Evolutionary conservation across 2,113 vertebrate species (phyloP).

Genomic region (Tragelaphus buxtoni): DNA sequence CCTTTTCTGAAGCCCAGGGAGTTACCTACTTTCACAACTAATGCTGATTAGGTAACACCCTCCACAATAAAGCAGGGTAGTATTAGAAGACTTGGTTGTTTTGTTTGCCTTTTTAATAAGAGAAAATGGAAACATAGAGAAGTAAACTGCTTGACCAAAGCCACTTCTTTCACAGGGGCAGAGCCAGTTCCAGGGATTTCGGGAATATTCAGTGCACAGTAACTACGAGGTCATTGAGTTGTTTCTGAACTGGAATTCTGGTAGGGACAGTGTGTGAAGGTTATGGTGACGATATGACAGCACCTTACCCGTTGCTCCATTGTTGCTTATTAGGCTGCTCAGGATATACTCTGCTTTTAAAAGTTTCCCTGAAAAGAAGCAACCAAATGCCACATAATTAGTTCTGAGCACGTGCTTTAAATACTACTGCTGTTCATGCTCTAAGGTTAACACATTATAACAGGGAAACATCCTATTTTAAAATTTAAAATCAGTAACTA

Average conservation of each 20-base stretch:
- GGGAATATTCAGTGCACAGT: neutral
- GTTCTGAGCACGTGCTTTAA: neutral
- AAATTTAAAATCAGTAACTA: neutral
- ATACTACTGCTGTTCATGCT: neutral
- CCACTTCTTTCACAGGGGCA: neutral
- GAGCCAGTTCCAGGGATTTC: neutral
- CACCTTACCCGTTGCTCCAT: constrained; percentile 86
- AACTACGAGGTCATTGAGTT: too few relatives aligned
- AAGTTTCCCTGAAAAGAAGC: constrained; percentile 88
- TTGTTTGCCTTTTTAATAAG: neutral
- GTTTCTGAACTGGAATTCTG: neutral
- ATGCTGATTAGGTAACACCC: neutral
- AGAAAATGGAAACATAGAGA: neutral
- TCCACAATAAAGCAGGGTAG: neutral
- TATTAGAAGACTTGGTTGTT: neutral
- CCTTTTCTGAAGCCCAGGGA: neutral
- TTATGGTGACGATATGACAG: accelerated
- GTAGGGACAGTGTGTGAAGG: neutral
- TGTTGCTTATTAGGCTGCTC: constrained; percentile 89
- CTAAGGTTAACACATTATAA: neutral
- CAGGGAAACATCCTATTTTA: neutral
- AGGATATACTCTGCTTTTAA: constrained; percentile 94
- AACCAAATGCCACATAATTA: neutral
- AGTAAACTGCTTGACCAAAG: neutral
- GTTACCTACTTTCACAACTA: neutral